Evolutionary conservation across 2,888 invertebrate genomes (phyloP).

Genomic region (Acanthoscelides obtectus): DNA sequence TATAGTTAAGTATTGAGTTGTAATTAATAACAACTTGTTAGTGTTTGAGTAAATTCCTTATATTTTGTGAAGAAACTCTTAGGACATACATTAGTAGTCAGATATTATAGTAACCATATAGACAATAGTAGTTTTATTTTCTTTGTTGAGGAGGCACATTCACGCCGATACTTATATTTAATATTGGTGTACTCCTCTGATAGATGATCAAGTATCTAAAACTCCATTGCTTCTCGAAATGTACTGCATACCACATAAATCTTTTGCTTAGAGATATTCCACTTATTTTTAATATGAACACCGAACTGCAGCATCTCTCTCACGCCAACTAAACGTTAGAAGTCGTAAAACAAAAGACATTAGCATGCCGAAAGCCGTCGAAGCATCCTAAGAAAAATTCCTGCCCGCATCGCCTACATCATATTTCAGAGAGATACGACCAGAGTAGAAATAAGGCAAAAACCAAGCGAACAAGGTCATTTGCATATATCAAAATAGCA

Average conservation of each 20-base stretch:
- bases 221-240: neutral
- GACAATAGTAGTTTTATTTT: too few relatives aligned
- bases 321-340: neutral
- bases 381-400: constrained; percentile 14
- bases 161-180: too few relatives aligned
- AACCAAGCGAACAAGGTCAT: constrained; percentile 21
- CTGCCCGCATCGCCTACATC: constrained; percentile 16
- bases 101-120: too few relatives aligned
- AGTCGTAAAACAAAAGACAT: constrained; percentile 18
- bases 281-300: neutral
- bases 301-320: neutral
- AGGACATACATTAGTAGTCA: too few relatives aligned
- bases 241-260: neutral
- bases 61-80: too few relatives aligned
- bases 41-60: too few relatives aligned
- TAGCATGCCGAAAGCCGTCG: constrained; percentile 26
- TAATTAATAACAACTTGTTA: too few relatives aligned
- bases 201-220: too few relatives aligned
- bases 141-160: too few relatives aligned
- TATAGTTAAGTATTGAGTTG: too few relatives aligned
- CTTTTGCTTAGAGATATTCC: neutral
- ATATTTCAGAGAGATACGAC: constrained; percentile 19
- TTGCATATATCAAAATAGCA: constrained; percentile 22
- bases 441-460: constrained; percentile 18
- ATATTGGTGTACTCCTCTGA: too few relatives aligned